These are phyloP conservation scores for Leptinotarsa peninsularis DNA, from an alignment of 2,888 invertebrate species.

Conservation along the genomic window DNA sequence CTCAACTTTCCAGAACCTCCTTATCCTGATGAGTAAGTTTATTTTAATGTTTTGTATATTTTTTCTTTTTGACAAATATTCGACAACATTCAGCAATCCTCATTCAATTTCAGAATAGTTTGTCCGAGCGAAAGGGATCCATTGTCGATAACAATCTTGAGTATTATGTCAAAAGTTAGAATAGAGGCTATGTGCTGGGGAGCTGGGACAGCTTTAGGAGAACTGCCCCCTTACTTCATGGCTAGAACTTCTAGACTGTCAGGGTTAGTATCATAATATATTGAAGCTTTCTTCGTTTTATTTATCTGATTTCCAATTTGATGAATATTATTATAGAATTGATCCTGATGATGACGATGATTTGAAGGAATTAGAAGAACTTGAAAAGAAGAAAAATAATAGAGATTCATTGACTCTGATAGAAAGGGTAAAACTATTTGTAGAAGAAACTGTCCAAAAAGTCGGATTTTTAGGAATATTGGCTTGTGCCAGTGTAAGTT, in stretches of 20 bases:
- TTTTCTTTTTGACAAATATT: too few relatives aligned
- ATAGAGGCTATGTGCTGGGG: conserved; percentile 99
- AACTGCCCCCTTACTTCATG: conserved; percentile 99
- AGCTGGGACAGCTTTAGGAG: conserved; percentile 97
- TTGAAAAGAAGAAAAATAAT: conserved; percentile 74
- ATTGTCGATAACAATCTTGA: conserved; percentile 84
- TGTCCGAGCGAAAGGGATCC: conserved; percentile 79
- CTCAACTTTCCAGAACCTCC: conserved; percentile 97
- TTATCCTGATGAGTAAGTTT: conserved; percentile 92
- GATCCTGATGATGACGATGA: conserved; percentile 73
- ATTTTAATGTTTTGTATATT: neutral
- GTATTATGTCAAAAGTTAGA: conserved; percentile 94
- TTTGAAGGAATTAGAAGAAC: conserved; percentile 81
- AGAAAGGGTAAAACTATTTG: conserved; percentile 84
- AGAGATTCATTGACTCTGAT: conserved; percentile 73
- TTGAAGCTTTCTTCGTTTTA: neutral
- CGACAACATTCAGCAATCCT: too few relatives aligned
- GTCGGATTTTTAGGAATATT: conserved; percentile 97
- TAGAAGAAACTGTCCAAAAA: conserved; percentile 90
- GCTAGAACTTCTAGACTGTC: conserved; percentile 91
- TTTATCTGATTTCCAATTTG: neutral
- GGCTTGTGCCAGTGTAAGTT: conserved; percentile 90
- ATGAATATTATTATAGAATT: conserved; percentile 54
- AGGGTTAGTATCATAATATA: conserved; percentile 56
- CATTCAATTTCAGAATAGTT: conserved; percentile 76